Conservation (phyloP, 37 sponge, comb jelly and placozoan genomes). For the Dysidea cf. avara region DNA sequence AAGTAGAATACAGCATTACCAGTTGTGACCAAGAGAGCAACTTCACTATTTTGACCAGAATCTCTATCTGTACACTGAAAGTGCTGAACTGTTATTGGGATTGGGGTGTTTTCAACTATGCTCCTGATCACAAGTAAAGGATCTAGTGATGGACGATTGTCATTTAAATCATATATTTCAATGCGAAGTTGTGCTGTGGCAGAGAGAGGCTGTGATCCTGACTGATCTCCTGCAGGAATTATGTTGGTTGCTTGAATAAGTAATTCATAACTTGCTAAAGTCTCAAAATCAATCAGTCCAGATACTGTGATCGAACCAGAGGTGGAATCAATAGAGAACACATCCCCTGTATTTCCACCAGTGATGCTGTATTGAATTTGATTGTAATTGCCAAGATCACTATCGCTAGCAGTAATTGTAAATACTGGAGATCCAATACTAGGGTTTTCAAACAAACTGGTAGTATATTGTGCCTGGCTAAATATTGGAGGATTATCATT, state of each 20-base stretch:
- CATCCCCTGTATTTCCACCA: constrained; percentile 30
- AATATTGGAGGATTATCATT: no score
- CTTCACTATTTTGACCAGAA: no score
- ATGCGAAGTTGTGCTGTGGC: not conserved
- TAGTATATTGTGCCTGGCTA: no score
- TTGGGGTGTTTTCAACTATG: no score
- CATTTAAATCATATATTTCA: no score
- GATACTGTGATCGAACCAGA: constrained; percentile 29
- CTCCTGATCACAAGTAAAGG: no score
- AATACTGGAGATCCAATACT: constrained; percentile 14
- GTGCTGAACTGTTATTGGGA: no score
- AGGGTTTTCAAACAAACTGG: constrained; percentile 16
- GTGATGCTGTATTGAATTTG: constrained; percentile 34
- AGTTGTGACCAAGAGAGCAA: no score
- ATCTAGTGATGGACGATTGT: no score
- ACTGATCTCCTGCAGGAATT: constrained; percentile 17
- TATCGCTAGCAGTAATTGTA: constrained; percentile 54
- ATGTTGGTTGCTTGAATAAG: constrained; percentile 29
- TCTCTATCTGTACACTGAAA: no score
- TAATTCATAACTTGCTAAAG: constrained; percentile 6
- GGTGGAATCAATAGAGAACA: constrained; percentile 32
- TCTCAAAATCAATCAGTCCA: constrained; percentile 49
- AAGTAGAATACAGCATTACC: no score
- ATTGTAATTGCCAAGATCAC: constrained; percentile 42
- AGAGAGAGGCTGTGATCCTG: constrained; percentile 41